Base-by-base conservation (phyloP, 2,888 invertebrate genomes). In the Electrophaes corylata region DNA sequence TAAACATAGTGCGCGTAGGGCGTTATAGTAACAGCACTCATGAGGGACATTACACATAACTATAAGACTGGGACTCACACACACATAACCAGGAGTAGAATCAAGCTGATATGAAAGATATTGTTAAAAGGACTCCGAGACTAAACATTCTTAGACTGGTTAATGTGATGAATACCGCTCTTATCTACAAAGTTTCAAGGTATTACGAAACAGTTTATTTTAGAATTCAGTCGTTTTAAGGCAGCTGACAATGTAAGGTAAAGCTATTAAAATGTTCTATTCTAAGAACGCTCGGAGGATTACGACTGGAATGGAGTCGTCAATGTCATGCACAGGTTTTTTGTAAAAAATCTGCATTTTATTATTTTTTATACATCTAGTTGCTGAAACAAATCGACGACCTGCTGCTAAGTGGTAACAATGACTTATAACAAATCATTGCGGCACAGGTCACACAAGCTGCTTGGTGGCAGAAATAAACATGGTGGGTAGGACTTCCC, bases 1-100 rank as follows among this genome's bases (percentile, higher is more conserved):
- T 43, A 16, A 35, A 23, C 43, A 76, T 79, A 81, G 79, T 79
- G 79, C 78, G 75, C 79, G 78, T 78, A 70, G 79, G 76, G 78
- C 81, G 71, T 70, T 65, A 70, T 61, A 78, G 79, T 81, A 85
- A 84, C 84, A 87, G 90, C 87, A 89, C 89, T 89, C 90, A 89
- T 89, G 88, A 6, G 88, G 57, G 88, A 83, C 78, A 74, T 72
- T 44, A 64, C 46, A 65, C 51, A 58, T 35, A 59, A 10, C 1
- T 8, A 16, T 37, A 37, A 37, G 10, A 16, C 14, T 37, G 10
- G 16, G 37, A 10, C 16, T 16, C 37, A 37, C 23, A 23, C 3
- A n/a, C 12, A 33, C n/a, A 1, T 12, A 33, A 12, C 33, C 4
- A 33, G 4, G 4, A 33, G 3, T 12, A 6, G 12, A 14, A 35